Percentiles rank a stretch among this genome's conserved stretches.
Evolutionary conservation across 1,140 invertebrate genomes (phyloP).

Genomic region (Drosophila repleta): DNA sequence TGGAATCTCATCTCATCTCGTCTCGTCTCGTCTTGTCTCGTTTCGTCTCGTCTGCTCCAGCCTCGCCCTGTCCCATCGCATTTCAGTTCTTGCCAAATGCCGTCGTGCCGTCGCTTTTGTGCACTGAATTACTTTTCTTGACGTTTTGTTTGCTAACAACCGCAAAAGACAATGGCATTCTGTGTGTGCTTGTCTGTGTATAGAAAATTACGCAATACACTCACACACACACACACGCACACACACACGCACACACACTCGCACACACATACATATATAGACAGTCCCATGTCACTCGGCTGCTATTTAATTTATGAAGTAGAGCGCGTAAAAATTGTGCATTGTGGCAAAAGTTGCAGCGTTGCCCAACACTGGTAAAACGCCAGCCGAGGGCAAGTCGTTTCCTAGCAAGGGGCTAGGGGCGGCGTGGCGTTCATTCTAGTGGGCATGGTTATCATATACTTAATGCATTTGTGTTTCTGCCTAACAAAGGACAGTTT

Average conservation of each 20-base stretch:
- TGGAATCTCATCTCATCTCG: slow-evolving; percentile 25
- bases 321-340: slow-evolving; percentile 81
- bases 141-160: slow-evolving; percentile 78
- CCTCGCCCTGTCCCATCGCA: slow-evolving; percentile 32
- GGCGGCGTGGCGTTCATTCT: not conserved
- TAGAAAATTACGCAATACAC: slow-evolving; percentile 38
- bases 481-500: slow-evolving; percentile 74
- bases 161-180: slow-evolving; percentile 66
- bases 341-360: slow-evolving; percentile 65
- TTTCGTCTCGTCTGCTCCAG: slow-evolving; percentile 20
- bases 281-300: slow-evolving; percentile 48
- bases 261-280: slow-evolving; percentile 17
- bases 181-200: slow-evolving; percentile 30
- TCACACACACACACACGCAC: no score
- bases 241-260: not conserved
- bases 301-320: slow-evolving; percentile 82
- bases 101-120: slow-evolving; percentile 45
- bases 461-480: slow-evolving; percentile 57
- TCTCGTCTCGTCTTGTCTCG: slow-evolving; percentile 21
- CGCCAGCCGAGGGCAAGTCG: not conserved
- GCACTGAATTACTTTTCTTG: slow-evolving; percentile 77
- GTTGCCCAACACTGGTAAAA: slow-evolving; percentile 21
- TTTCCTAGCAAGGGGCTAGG: slow-evolving; percentile 2
- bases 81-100: not conserved
- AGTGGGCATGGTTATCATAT: slow-evolving; percentile 56